Conservation (phyloP, 2,797 vertebrate genomes). For the Alosa sapidissima region DNA sequence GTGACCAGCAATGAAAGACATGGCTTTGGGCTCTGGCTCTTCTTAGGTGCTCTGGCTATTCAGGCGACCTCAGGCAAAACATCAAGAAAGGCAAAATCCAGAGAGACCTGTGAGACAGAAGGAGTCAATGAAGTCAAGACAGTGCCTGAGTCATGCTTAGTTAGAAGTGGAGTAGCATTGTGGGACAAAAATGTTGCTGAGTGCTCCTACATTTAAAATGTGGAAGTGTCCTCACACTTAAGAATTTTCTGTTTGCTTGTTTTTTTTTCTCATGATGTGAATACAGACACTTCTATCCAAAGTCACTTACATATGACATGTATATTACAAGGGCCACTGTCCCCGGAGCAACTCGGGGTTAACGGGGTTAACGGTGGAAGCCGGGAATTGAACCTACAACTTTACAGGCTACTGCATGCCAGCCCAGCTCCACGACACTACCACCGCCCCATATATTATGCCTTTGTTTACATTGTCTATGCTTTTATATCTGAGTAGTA, state of each 20-base stretch:
- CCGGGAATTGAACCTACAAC: no score
- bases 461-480: neutral
- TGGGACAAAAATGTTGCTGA: neutral
- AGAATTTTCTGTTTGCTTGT: no score
- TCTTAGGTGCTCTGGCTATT: conserved; percentile 30
- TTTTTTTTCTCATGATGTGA: neutral
- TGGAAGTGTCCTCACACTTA: neutral
- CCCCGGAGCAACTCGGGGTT: no score
- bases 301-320: no score
- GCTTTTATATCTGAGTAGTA: neutral
- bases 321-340: no score
- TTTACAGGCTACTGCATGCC: no score
- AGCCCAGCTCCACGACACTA: no score
- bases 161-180: neutral
- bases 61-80: conserved; percentile 27
- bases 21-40: conserved; percentile 24
- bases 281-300: no score
- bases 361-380: no score
- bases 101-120: neutral
- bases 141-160: neutral
- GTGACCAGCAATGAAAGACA: conserved; percentile 24
- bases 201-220: no score
- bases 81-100: neutral
- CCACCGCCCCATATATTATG: neutral
- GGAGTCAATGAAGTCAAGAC: neutral